Conservation (phyloP, 2,888 invertebrate species). For the Cynaeus angustus region DNA sequence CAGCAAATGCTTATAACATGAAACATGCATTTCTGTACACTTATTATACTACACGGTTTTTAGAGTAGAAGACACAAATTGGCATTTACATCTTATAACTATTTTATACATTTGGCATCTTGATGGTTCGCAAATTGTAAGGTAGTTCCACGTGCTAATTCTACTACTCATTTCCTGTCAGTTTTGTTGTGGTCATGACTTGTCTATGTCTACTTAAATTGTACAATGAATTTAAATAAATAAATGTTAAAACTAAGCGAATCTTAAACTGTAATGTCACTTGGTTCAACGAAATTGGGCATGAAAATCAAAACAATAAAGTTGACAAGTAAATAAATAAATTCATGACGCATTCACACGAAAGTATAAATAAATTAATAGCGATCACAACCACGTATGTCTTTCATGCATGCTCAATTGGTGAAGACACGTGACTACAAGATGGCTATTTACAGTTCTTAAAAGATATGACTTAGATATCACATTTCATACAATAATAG, state of each 20-base stretch:
- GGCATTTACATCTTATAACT: constrained; percentile 31
- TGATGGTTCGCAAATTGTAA: not conserved
- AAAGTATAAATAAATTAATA: constrained; percentile 13
- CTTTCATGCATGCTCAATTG: constrained; percentile 14
- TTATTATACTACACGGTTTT: constrained; percentile 16
- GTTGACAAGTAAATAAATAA: too few relatives aligned
- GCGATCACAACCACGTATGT: constrained; percentile 28
- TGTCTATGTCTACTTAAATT: constrained; percentile 36
- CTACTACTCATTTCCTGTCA: not conserved
- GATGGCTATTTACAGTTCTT: constrained; percentile 33
- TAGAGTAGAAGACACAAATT: constrained; percentile 48
- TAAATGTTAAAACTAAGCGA: constrained; percentile 6
- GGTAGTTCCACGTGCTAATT: not conserved
- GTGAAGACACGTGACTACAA: constrained; percentile 11
- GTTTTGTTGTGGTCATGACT: constrained; percentile 37
- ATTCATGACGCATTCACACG: too few relatives aligned
- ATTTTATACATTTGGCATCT: constrained; percentile 33
- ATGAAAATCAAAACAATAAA: too few relatives aligned
- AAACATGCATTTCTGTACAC: constrained; percentile 41
- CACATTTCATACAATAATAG: constrained; percentile 42
- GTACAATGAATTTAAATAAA: constrained; percentile 18
- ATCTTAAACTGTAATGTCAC: too few relatives aligned
- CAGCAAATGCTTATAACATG: constrained; percentile 50
- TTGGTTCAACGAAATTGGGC: too few relatives aligned
- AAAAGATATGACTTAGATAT: constrained; percentile 53